Conservation (phyloP, 2,888 invertebrate genomes). For the Melinaea marsaeus region DNA sequence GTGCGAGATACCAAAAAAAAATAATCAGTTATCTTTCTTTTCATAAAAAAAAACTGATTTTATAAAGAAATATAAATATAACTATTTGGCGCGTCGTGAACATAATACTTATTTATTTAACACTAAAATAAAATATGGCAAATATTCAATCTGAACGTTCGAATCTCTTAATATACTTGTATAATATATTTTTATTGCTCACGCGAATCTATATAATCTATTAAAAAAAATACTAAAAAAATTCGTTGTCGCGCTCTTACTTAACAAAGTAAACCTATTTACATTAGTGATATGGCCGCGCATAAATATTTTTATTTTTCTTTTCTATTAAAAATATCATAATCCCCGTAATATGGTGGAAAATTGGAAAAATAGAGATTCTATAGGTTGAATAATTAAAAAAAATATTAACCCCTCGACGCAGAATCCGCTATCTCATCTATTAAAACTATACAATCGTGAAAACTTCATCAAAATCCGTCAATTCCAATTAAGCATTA, state of each 20-base stretch:
- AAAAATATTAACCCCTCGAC: not conserved
- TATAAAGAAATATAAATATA: too few species aligned
- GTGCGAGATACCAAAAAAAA: too few species aligned
- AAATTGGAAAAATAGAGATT: constrained; percentile 21
- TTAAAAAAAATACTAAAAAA: constrained; percentile 11
- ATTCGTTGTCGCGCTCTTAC: constrained; percentile 7
- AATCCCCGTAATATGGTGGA: constrained; percentile 5
- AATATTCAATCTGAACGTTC: not conserved
- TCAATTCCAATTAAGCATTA: constrained; percentile 7
- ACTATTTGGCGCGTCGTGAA: not conserved
- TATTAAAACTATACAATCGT: too few species aligned
- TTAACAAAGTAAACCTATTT: constrained; percentile 7
- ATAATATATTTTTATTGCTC: constrained; percentile 22
- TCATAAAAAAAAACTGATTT: too few species aligned
- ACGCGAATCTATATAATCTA: constrained; percentile 3
- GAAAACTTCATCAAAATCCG: not conserved
- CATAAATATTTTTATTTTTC: constrained; percentile 2
- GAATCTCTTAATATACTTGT: constrained; percentile 2
- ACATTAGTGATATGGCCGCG: constrained; percentile 17
- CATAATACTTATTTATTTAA: not conserved
- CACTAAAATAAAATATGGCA: not conserved
- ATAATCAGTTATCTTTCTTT: too few species aligned
- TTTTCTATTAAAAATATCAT: constrained; percentile 2
- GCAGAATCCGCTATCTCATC: too few species aligned
- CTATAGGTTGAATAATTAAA: constrained; percentile 6